Conservation (phyloP, 2,113 vertebrate genomes). For the Hyperopisus bebe region DNA sequence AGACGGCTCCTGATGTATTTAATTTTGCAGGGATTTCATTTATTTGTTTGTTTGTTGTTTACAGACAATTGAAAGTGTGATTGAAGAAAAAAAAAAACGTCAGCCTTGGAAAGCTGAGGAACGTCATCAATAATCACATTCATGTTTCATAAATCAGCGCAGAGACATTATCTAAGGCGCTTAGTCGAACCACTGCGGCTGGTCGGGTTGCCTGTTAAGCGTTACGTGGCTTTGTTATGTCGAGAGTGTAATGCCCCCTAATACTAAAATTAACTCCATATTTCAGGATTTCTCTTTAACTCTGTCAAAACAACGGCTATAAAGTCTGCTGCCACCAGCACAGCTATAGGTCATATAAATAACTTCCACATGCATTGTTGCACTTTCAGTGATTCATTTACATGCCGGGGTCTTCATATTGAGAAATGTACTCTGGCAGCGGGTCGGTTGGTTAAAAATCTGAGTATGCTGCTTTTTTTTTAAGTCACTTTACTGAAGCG, state of each 20-base stretch:
- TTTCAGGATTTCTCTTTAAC: slow-evolving; percentile 44
- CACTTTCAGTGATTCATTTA: neutral
- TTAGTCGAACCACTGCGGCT: slow-evolving; percentile 36
- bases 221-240: slow-evolving; percentile 60
- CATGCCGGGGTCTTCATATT: neutral
- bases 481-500: neutral
- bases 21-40: neutral
- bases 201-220: slow-evolving; percentile 64
- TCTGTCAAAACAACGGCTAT: slow-evolving; percentile 28
- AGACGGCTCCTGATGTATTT: neutral
- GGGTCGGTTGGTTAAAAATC: neutral
- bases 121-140: slow-evolving; percentile 46
- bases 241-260: slow-evolving; percentile 51
- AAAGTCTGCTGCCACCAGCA: neutral
- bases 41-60: neutral
- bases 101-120: slow-evolving; percentile 37
- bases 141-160: slow-evolving; percentile 60
- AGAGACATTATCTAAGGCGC: slow-evolving; percentile 66
- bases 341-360: neutral
- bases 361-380: neutral
- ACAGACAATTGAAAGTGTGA: slow-evolving; percentile 14
- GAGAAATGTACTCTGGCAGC: neutral
- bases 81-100: slow-evolving; percentile 9
- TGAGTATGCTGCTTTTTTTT: neutral
- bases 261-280: slow-evolving; percentile 45